Evolutionary conservation across 2,888 invertebrate species (phyloP).

Genomic region (Graphium colonna): DNA sequence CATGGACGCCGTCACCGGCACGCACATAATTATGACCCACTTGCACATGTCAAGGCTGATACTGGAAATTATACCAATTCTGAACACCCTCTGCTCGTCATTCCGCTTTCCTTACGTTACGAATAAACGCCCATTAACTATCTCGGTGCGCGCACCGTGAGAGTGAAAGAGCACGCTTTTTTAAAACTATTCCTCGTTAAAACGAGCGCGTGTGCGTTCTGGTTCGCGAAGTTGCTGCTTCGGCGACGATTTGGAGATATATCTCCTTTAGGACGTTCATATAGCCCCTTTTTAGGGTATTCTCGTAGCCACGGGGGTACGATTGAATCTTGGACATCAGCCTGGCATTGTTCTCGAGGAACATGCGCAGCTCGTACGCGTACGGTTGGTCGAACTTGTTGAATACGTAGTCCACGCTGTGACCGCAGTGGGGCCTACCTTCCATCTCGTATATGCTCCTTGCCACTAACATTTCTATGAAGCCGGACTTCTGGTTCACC

Average conservation of each 20-base stretch:
- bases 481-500: slow-evolving; percentile 54
- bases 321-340: slow-evolving; percentile 56
- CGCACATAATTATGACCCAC: slow-evolving; percentile 61
- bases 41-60: slow-evolving; percentile 39
- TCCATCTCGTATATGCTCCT: slow-evolving; percentile 48
- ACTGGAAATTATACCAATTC: not conserved
- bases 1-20: slow-evolving; percentile 57
- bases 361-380: slow-evolving; percentile 64
- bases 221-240: slow-evolving; percentile 43
- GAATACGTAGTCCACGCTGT: slow-evolving; percentile 62
- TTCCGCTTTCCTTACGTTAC: not conserved
- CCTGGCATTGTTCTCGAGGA: slow-evolving; percentile 44
- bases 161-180: slow-evolving; percentile 16
- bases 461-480: slow-evolving; percentile 50
- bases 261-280: slow-evolving; percentile 59
- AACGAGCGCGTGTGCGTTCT: slow-evolving; percentile 33
- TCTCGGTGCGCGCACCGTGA: not conserved
- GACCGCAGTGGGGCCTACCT: slow-evolving; percentile 53
- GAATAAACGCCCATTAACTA: slow-evolving; percentile 6
- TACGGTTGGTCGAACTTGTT: slow-evolving; percentile 40
- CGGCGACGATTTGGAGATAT: slow-evolving; percentile 45
- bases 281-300: slow-evolving; percentile 53
- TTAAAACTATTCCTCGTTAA: slow-evolving; percentile 5
- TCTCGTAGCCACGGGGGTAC: slow-evolving; percentile 52
- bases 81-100: not conserved